These are phyloP conservation scores for Corythornis vintsioides DNA, from an alignment of 2,113 vertebrate species.

Conservation along the genomic window DNA sequence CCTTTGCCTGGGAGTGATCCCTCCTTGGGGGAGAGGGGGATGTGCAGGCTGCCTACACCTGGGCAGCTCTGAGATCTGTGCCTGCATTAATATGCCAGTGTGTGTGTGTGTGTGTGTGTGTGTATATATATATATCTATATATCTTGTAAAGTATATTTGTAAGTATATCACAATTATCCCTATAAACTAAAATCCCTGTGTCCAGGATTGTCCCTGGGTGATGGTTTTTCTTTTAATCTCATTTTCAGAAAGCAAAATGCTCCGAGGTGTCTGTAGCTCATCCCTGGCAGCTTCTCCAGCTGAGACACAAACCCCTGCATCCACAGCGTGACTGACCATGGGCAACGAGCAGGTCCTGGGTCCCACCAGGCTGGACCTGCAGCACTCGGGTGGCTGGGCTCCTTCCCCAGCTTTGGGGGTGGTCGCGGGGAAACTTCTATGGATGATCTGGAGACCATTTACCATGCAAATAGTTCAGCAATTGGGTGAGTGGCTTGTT, in stretches of 20 bases:
- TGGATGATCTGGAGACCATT: not conserved
- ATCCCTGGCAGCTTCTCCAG: too few species aligned
- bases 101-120: too few species aligned
- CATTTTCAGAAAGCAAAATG: not conserved
- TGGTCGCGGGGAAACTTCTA: fast-evolving
- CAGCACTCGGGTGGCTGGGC: fast-evolving
- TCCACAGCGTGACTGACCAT: fast-evolving
- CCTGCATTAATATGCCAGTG: not conserved
- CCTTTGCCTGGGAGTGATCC: not conserved
- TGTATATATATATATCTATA: too few species aligned
- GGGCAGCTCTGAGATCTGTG: not conserved
- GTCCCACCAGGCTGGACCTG: not conserved
- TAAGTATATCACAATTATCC: fast-evolving
- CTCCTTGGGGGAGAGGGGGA: fast-evolving
- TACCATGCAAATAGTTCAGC: fast-evolving
- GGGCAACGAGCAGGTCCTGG: fast-evolving
- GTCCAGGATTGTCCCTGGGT: not conserved
- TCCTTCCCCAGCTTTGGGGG: not conserved
- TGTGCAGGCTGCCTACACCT: fast-evolving
- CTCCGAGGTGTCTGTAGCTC: too few species aligned
- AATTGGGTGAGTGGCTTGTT: not conserved
- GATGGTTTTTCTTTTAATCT: not conserved
- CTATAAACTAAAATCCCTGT: fast-evolving
- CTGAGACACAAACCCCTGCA: fast-evolving
- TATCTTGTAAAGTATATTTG: not conserved